These are phyloP conservation scores for Leptinotarsa rubiginosa DNA, from an alignment of 2,888 invertebrate species.

Conservation along the genomic window DNA sequence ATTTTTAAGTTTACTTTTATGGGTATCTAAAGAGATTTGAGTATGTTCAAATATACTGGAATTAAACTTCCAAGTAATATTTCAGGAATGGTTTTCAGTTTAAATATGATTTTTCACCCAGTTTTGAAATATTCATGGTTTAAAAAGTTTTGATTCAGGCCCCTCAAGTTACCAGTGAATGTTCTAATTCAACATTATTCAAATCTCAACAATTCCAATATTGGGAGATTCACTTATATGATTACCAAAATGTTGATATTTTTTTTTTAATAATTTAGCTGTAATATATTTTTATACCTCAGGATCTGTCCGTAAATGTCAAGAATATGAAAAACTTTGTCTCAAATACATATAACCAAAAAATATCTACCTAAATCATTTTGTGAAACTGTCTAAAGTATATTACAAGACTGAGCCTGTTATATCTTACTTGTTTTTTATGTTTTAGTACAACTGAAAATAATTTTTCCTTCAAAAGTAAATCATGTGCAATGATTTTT, in stretches of 20 bases:
- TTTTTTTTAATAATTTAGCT: background rate
- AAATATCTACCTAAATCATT: background rate
- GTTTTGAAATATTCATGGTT: background rate
- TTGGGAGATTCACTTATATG: background rate
- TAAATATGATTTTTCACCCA: background rate
- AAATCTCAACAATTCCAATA: background rate
- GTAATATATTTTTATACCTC: constrained; percentile 4
- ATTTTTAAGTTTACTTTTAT: constrained; percentile 10
- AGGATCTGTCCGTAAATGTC: background rate
- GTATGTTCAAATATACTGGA: constrained; percentile 11
- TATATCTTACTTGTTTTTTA: background rate
- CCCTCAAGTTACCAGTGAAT: background rate
- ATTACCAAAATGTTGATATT: background rate
- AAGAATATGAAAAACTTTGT: background rate
- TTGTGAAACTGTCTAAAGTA: background rate
- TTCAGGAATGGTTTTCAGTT: background rate
- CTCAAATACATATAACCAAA: background rate
- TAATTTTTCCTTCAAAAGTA: background rate
- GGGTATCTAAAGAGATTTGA: background rate
- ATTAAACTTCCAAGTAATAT: background rate
- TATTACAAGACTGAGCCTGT: too few relatives aligned
- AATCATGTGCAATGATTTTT: background rate
- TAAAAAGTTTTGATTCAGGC: background rate
- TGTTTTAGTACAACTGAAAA: constrained; percentile 12
- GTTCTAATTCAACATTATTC: background rate